Evolutionary conservation across 2,113 vertebrate genomes (phyloP), one percentile per base, ranked within the genome.

Genomic region (Bubo blakistoni): DNA sequence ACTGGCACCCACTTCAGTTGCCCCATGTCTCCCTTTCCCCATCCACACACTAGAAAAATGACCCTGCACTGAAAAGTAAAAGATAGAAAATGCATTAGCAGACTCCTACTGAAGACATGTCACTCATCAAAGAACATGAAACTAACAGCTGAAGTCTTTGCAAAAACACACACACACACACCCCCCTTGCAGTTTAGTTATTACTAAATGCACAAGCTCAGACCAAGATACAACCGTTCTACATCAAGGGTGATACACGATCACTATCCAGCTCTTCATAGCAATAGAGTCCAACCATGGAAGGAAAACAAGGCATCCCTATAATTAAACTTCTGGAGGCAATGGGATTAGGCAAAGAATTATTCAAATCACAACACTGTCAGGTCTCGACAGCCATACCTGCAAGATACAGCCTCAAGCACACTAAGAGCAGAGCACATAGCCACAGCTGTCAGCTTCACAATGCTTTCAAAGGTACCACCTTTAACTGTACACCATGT

Each of bases 221-320:
- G 44, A 55, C 4, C 22, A 84, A 83, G 38, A 65, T 1, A 66
- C 19, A 73, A 26, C 59, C 29, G 21, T 11, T 38, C 19, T 7
- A 5, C 54, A 24, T 2, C 36, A 44, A 26, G 18, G 5, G 16
- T 11, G 74, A 72, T 3, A 73, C 17, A 38, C 0, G 0, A 42
- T 21, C 52, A 10, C n/a, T 8, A 6, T 3, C 26, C 73, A 82
- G 54, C n/a, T 40, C 63, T 24, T 46, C 62, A 46, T 0, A 84
- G 55, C 51, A 54, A 63, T 0, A 16, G 27, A 55, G 40, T 20
- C 17, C 74, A 55, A 29, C 10, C 0, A 0, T 3, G 30, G 36
- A 74, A 74, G 30, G 29, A 54, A 67, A 73, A 59, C 11, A 24
- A 58, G 51, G 44, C 65, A 78, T 27, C 22, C 74, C n/a, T 0